phyloP scores from a whole-genome alignment of 2,113 vertebrate genomes.

The Electrona antarctica region DNA sequence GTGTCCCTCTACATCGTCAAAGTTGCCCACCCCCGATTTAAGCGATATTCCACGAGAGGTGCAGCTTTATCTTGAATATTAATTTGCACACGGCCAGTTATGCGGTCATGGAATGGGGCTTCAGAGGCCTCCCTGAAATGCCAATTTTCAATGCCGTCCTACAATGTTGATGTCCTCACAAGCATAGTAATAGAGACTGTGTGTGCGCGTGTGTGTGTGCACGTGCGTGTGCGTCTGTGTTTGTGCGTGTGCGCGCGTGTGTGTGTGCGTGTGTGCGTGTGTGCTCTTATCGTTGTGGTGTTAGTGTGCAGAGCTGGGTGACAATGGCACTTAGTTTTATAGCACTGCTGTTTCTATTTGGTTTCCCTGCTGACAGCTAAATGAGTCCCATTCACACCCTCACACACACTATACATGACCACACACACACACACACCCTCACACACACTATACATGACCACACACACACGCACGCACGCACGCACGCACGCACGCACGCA shows the following conservation, averaged over 20 bases:
- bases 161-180: no score
- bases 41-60: no score
- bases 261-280: not conserved
- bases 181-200: no score
- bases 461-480: not conserved
- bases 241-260: constrained; percentile 8
- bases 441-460: not conserved
- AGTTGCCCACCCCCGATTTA: no score
- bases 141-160: no score
- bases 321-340: constrained; percentile 65
- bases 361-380: constrained; percentile 54
- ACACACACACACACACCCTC: not conserved
- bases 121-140: not conserved
- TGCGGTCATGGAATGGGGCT: no score
- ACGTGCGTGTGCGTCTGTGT: constrained; percentile 3
- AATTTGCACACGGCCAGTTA: not conserved
- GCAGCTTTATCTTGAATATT: no score
- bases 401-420: constrained; percentile 21
- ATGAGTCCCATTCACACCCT: constrained; percentile 52
- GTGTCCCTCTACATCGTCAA: no score
- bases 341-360: constrained; percentile 70
- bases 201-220: constrained; percentile 18
- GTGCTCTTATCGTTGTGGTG: constrained; percentile 55
- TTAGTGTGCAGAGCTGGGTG: constrained; percentile 66
- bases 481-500: not conserved